phyloP scores from a whole-genome alignment of 2,113 vertebrate species.

The Cheirogaleus medius region DNA sequence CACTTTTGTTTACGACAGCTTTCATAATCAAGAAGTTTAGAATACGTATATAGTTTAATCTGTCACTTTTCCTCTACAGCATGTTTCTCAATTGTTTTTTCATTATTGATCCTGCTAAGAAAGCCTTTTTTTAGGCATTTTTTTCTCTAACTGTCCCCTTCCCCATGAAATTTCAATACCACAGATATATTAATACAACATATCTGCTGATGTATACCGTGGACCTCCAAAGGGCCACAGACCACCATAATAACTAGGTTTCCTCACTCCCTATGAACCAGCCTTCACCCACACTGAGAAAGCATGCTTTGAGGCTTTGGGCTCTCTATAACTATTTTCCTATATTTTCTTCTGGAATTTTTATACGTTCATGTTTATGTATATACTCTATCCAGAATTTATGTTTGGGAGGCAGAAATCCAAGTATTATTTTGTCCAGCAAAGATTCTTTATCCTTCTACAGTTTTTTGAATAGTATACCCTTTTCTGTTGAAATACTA shows the following conservation, averaged over 20 bases:
- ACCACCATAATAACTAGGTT: not conserved
- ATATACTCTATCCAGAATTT: not conserved
- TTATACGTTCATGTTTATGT: not conserved
- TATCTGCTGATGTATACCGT: not conserved
- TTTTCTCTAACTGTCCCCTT: not conserved
- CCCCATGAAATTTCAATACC: not conserved
- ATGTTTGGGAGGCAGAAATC: not conserved
- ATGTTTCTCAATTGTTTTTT: not conserved
- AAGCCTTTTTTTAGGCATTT: not conserved
- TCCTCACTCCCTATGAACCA: not conserved
- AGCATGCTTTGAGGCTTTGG: not conserved
- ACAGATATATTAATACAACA: not conserved
- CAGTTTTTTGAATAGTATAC: not conserved
- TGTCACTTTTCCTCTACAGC: not conserved
- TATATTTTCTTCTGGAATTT: constrained; percentile 2
- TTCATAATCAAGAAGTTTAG: not conserved
- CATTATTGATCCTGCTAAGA: not conserved
- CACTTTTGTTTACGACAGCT: not conserved
- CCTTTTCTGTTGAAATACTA: not conserved
- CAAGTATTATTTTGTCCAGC: not conserved
- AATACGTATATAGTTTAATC: not conserved
- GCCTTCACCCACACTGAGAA: not conserved
- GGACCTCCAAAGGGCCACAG: not conserved
- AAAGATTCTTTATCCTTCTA: not conserved
- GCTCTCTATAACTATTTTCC: not conserved